Conservation (phyloP, 2,888 invertebrate species). For the Nezara viridula region DNA sequence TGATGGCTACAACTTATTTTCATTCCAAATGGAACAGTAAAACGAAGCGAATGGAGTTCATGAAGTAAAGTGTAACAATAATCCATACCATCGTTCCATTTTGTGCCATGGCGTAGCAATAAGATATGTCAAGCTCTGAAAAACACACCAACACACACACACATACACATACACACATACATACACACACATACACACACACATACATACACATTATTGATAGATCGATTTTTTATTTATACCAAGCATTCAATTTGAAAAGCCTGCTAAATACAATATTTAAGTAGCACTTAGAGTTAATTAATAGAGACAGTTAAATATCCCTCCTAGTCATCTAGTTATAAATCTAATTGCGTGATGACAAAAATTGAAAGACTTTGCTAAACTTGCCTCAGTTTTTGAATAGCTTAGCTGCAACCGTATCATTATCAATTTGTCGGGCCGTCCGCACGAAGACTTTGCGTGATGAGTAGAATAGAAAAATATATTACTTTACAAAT, state of each 20-base stretch:
- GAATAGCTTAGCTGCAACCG: neutral
- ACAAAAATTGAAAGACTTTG: neutral
- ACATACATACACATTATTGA: too few species aligned
- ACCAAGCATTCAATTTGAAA: neutral
- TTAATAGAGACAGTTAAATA: neutral
- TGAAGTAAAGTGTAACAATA: too few species aligned
- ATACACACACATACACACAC: too few species aligned
- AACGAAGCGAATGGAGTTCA: too few species aligned
- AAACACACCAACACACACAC: too few species aligned
- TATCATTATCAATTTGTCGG: slow-evolving; percentile 20
- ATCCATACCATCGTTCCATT: too few species aligned
- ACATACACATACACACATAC: too few species aligned
- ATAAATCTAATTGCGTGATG: slow-evolving; percentile 11
- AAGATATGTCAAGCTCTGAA: too few species aligned
- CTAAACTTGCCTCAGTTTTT: neutral
- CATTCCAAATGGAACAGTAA: too few species aligned
- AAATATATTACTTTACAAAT: neutral
- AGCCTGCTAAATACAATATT: neutral
- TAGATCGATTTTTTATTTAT: too few species aligned
- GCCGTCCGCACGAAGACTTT: neutral
- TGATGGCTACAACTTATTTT: too few species aligned
- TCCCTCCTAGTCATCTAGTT: neutral
- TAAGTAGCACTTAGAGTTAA: neutral
- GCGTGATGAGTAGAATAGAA: slow-evolving; percentile 8
- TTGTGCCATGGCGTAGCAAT: too few species aligned